Conservation (phyloP, 2,888 invertebrate genomes). For the Pemphredon lugubris region DNA sequence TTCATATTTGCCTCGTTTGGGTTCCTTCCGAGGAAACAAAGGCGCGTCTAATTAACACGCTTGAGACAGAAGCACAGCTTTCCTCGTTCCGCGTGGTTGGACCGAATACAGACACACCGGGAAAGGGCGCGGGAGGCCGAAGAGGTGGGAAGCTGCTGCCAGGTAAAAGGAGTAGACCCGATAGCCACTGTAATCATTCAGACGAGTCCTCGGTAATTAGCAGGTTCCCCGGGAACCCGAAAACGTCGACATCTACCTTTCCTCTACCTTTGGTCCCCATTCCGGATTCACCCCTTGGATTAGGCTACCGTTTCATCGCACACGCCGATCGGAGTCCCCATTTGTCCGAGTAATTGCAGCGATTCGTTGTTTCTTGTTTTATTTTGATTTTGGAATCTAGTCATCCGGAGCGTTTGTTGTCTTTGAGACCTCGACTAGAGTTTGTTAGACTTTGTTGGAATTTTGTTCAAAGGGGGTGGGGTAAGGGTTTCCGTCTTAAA, state of each 20-base stretch:
- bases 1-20: slow-evolving; percentile 75
- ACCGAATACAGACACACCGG: slow-evolving; percentile 56
- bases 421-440: background rate
- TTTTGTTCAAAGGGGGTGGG: too few species aligned
- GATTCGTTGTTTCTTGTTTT: slow-evolving; percentile 4
- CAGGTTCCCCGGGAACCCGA: slow-evolving; percentile 59
- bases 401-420: background rate
- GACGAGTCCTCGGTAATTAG: slow-evolving; percentile 74
- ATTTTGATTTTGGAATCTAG: too few species aligned
- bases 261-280: background rate
- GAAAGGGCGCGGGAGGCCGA: slow-evolving; percentile 43
- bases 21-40: slow-evolving; percentile 74
- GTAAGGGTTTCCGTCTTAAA: too few species aligned
- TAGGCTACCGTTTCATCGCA: slow-evolving; percentile 13
- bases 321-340: slow-evolving; percentile 3
- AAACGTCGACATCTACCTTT: slow-evolving; percentile 8
- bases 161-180: slow-evolving; percentile 45
- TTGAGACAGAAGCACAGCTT: slow-evolving; percentile 70
- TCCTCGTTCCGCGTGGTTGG: slow-evolving; percentile 63
- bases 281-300: slow-evolving; percentile 1
- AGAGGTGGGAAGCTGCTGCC: slow-evolving; percentile 32
- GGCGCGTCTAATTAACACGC: slow-evolving; percentile 79
- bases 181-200: slow-evolving; percentile 70
- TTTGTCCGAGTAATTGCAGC: slow-evolving; percentile 20
- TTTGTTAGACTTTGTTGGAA: too few species aligned